phyloP scores from a whole-genome alignment of 2,888 invertebrate genomes.

The Pseudococcus viburni region DNA sequence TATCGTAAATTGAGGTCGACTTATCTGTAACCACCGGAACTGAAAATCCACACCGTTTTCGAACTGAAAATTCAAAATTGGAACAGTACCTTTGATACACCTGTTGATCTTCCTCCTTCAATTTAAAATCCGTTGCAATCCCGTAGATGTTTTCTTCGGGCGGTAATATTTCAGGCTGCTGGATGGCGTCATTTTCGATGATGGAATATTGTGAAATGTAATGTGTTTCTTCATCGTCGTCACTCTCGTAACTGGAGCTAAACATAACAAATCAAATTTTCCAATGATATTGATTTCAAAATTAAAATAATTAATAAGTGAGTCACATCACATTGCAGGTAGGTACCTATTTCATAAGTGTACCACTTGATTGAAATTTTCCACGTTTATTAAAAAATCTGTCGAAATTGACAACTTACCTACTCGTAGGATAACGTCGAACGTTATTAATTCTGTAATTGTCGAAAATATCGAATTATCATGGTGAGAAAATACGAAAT shows the following conservation, averaged over 20 bases:
- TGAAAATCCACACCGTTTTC: background rate
- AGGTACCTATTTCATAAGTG: background rate
- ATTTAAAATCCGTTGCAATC: background rate
- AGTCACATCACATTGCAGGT: too few species aligned
- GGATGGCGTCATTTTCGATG: background rate
- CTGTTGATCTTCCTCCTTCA: slow-evolving; percentile 5
- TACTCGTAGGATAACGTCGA: slow-evolving; percentile 2
- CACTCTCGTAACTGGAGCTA: slow-evolving; percentile 79
- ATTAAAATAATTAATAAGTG: too few species aligned
- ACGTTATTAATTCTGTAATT: slow-evolving; percentile 21
- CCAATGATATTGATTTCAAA: background rate
- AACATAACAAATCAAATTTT: slow-evolving; percentile 67
- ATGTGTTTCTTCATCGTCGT: slow-evolving; percentile 76
- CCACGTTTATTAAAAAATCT: background rate
- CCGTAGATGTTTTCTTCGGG: slow-evolving; percentile 41
- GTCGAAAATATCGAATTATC: background rate
- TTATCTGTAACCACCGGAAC: background rate
- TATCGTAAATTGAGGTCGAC: slow-evolving; percentile 31
- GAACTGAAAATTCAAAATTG: too few species aligned
- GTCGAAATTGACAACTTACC: background rate
- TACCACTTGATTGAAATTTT: background rate
- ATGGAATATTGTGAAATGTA: slow-evolving; percentile 20
- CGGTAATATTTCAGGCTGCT: background rate
- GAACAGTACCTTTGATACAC: slow-evolving; percentile 33
- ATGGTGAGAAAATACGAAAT: slow-evolving; percentile 1